These are phyloP conservation scores for Chloromyia formosa DNA, from an alignment of 2,888 invertebrate species.

Conservation along the genomic window DNA sequence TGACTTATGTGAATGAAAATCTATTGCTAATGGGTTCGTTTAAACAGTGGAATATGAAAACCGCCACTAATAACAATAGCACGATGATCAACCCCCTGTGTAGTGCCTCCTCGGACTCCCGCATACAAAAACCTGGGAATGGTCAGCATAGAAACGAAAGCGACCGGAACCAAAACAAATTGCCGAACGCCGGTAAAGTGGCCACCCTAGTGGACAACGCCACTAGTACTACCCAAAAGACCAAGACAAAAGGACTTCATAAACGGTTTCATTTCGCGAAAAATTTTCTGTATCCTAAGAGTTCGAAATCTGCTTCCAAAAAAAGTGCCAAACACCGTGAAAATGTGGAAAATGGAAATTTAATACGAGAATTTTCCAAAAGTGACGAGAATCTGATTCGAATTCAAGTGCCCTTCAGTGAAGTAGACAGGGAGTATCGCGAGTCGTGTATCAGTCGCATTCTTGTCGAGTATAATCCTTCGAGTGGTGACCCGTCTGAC, in stretches of 20 bases:
- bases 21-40: constrained; percentile 4
- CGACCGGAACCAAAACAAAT: constrained; percentile 25
- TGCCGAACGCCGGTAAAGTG: neutral
- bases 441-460: constrained; percentile 29
- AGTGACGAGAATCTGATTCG: constrained; percentile 49
- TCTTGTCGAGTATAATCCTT: constrained; percentile 25
- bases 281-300: constrained; percentile 8
- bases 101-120: neutral
- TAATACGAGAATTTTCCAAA: constrained; percentile 19
- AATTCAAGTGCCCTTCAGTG: constrained; percentile 48
- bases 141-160: constrained; percentile 34
- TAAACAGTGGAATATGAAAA: constrained; percentile 1
- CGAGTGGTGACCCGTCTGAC: constrained; percentile 4
- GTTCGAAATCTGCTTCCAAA: neutral
- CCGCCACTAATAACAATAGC: neutral
- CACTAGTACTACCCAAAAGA: neutral
- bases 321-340: constrained; percentile 7
- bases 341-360: neutral
- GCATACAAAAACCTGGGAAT: neutral
- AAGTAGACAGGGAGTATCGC: constrained; percentile 2
- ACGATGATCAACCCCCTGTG: constrained; percentile 10
- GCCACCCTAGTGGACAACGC: neutral
- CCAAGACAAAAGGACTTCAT: constrained; percentile 4
- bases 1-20: too few relatives aligned
- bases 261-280: constrained; percentile 5